Conservation (phyloP, 2,113 vertebrate species). For the Poeciliopsis occidentalis region DNA sequence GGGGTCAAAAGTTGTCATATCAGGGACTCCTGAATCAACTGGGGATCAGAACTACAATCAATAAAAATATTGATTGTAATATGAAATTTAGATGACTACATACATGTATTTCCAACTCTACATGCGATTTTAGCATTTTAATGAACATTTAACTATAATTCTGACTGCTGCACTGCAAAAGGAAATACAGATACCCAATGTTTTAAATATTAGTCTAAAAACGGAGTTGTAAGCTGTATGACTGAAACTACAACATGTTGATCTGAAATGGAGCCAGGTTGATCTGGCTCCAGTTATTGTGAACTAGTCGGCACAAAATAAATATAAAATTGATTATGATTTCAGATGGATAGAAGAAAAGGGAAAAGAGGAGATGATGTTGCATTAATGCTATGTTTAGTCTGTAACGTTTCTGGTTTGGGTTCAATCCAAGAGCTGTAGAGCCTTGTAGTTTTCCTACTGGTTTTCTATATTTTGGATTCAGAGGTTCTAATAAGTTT, state of each 20-base stretch:
- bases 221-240: background rate
- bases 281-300: no score
- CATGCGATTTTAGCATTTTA: no score
- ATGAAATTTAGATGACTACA: no score
- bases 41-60: no score
- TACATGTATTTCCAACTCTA: no score
- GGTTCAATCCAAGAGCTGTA: slow-evolving; percentile 56
- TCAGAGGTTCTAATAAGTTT: slow-evolving; percentile 15
- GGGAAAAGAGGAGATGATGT: slow-evolving; percentile 41
- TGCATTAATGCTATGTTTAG: slow-evolving; percentile 28
- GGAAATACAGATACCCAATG: no score
- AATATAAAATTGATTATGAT: slow-evolving; percentile 59
- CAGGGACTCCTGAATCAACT: no score
- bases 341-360: slow-evolving; percentile 33
- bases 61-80: no score
- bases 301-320: background rate
- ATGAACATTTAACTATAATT: no score
- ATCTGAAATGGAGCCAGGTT: background rate
- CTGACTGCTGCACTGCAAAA: no score
- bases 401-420: slow-evolving; percentile 47
- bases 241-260: no score
- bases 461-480: slow-evolving; percentile 61
- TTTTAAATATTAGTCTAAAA: background rate
- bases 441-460: slow-evolving; percentile 47
- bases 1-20: no score